phyloP scores from a whole-genome alignment of 2,888 invertebrate species.

The Fragum sueziense region DNA sequence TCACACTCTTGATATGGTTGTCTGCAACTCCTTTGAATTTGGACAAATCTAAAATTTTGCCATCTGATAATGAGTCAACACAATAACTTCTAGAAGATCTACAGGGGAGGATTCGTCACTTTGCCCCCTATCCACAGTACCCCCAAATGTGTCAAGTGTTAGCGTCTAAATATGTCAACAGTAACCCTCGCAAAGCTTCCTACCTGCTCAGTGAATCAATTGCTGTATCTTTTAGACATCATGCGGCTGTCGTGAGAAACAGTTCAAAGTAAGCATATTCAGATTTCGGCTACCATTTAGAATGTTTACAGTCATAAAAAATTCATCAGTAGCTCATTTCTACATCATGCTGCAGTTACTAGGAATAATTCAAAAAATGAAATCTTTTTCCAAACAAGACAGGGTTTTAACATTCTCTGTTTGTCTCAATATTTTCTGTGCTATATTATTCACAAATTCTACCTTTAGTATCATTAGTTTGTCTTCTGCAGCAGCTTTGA shows the following conservation, averaged over 20 bases:
- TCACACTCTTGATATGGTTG: too few relatives aligned
- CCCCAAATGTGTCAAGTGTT: slow-evolving; percentile 71
- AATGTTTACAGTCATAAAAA: too few relatives aligned
- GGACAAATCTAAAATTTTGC: too few relatives aligned
- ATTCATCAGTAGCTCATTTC: slow-evolving; percentile 76
- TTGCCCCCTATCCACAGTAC: slow-evolving; percentile 72
- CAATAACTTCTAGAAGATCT: slow-evolving; percentile 63
- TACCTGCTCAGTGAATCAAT: slow-evolving; percentile 76
- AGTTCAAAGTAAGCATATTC: slow-evolving; percentile 73
- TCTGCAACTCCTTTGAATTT: too few relatives aligned
- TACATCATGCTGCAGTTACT: slow-evolving; percentile 73
- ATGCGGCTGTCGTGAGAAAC: slow-evolving; percentile 64
- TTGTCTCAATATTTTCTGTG: too few relatives aligned
- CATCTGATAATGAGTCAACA: too few relatives aligned
- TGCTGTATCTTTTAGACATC: slow-evolving; percentile 78
- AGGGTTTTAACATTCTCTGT: too few relatives aligned
- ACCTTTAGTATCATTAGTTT: not conserved
- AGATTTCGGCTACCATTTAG: too few relatives aligned
- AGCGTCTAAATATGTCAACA: slow-evolving; percentile 64
- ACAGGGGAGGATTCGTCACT: slow-evolving; percentile 65
- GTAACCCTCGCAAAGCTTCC: slow-evolving; percentile 64
- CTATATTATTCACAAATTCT: too few relatives aligned
- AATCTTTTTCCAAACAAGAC: too few relatives aligned
- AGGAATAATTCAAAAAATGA: too few relatives aligned
- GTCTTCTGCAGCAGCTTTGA: not conserved